These are phyloP conservation scores for Synchiropus splendidus DNA, from an alignment of 2,113 vertebrate genomes.

Conservation along the genomic window DNA sequence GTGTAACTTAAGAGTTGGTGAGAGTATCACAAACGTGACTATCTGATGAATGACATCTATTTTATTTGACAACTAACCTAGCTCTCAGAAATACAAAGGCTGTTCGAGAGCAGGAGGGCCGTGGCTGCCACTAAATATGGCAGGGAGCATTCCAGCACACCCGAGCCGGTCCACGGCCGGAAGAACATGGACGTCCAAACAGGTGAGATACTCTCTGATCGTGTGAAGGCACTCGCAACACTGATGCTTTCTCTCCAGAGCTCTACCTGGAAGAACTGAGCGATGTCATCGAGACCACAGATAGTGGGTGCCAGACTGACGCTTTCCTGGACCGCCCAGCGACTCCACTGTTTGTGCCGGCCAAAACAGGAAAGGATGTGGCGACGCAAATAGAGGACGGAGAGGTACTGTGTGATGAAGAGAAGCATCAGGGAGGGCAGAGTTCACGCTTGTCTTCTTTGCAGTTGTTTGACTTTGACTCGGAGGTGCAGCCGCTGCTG, in stretches of 20 bases:
- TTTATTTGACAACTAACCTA: slow-evolving; percentile 4
- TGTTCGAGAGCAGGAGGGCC: slow-evolving; percentile 53
- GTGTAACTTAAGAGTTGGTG: too few relatives aligned
- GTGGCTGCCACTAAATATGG: slow-evolving; percentile 54
- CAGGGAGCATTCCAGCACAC: slow-evolving; percentile 59
- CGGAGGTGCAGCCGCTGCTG: slow-evolving; percentile 82
- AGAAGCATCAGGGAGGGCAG: too few relatives aligned
- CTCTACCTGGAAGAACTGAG: slow-evolving; percentile 86
- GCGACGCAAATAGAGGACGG: slow-evolving; percentile 85
- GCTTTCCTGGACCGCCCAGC: slow-evolving; percentile 81
- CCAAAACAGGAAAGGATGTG: slow-evolving; percentile 81
- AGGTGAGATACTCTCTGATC: slow-evolving; percentile 54
- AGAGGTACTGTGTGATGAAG: slow-evolving; percentile 68
- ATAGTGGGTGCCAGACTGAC: slow-evolving; percentile 85
- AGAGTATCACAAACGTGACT: too few relatives aligned
- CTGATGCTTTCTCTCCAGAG: slow-evolving; percentile 78
- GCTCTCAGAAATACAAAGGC: slow-evolving; percentile 60
- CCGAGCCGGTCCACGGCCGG: slow-evolving; percentile 71
- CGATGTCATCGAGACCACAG: slow-evolving; percentile 63
- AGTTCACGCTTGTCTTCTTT: slow-evolving; percentile 3
- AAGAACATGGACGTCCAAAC: slow-evolving; percentile 81
- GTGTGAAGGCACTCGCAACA: too few relatives aligned
- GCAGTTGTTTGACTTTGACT: slow-evolving; percentile 92
- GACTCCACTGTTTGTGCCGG: slow-evolving; percentile 84
- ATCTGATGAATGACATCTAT: too few relatives aligned